These are phyloP conservation scores for Neostethus bicornis DNA, from an alignment of 2,797 vertebrate species.

Conservation along the genomic window DNA sequence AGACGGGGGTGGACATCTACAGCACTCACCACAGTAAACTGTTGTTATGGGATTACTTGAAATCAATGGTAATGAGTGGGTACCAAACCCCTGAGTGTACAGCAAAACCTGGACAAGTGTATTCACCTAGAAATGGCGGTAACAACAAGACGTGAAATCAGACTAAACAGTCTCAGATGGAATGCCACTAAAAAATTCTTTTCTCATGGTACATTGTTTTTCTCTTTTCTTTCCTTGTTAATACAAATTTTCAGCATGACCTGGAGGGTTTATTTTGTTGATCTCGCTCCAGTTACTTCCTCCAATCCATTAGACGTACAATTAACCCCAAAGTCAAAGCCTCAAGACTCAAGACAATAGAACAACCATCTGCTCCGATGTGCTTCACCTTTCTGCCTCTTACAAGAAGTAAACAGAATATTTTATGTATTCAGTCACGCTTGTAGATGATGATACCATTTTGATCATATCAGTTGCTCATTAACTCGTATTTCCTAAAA, in stretches of 20 bases:
- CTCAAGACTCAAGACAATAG: slow-evolving; percentile 11
- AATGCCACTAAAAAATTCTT: not conserved
- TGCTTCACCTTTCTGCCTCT: slow-evolving; percentile 2
- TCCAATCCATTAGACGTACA: slow-evolving; percentile 34
- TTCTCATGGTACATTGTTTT: slow-evolving; percentile 4
- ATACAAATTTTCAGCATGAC: slow-evolving; percentile 11
- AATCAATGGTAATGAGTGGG: slow-evolving; percentile 61
- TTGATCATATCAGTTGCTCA: not conserved
- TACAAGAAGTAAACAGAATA: not conserved
- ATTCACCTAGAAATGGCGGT: slow-evolving; percentile 24
- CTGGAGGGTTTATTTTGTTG: slow-evolving; percentile 20
- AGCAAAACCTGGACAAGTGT: slow-evolving; percentile 15
- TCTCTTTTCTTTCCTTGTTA: slow-evolving; percentile 26
- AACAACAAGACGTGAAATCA: slow-evolving; percentile 3
- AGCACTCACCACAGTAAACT: slow-evolving; percentile 59
- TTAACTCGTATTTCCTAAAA: not conserved
- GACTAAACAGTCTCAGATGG: not conserved
- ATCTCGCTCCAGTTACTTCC: slow-evolving; percentile 22
- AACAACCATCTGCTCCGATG: slow-evolving; percentile 13
- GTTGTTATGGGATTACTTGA: slow-evolving; percentile 62
- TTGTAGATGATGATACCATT: not conserved
- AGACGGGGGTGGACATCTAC: slow-evolving; percentile 52
- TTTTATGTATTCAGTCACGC: slow-evolving; percentile 8
- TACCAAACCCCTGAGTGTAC: slow-evolving; percentile 34
- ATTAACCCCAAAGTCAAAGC: slow-evolving; percentile 29